Percentiles rank a stretch among this genome's conserved stretches.
Conservation (phyloP, 2,113 vertebrate genomes). For the Chloebia gouldiae region DNA sequence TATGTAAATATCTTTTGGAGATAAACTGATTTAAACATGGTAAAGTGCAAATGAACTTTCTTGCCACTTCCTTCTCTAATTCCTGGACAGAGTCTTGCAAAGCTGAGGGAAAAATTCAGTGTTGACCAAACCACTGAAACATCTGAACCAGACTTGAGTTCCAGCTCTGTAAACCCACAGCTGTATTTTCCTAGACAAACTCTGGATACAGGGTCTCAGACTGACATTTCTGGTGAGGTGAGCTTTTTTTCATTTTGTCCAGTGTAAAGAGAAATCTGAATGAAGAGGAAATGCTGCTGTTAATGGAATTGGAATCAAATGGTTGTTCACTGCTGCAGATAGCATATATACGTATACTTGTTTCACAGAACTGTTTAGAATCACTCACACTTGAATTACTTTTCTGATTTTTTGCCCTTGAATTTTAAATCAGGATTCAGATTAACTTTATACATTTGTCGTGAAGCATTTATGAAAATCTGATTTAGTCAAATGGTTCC, state of each 20-base stretch:
- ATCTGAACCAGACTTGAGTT: conserved; percentile 72
- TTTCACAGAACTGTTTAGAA: neutral
- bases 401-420: neutral
- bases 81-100: conserved; percentile 79
- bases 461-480: neutral
- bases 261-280: neutral
- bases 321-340: neutral
- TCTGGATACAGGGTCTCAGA: conserved; percentile 84
- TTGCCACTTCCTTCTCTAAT: neutral
- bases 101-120: conserved; percentile 78
- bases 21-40: neutral
- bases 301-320: neutral
- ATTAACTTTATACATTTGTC: neutral
- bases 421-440: neutral
- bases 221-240: conserved; percentile 84
- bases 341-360: neutral
- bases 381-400: neutral
- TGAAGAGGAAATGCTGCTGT: neutral
- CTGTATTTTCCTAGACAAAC: conserved; percentile 77
- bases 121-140: conserved; percentile 64
- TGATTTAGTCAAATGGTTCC: neutral
- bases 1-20: neutral
- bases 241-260: conserved; percentile 35
- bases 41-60: neutral
- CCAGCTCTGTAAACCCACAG: conserved; percentile 63